These are phyloP conservation scores for Tupaia tana DNA, from an alignment of 2,113 vertebrate genomes.

Conservation along the genomic window DNA sequence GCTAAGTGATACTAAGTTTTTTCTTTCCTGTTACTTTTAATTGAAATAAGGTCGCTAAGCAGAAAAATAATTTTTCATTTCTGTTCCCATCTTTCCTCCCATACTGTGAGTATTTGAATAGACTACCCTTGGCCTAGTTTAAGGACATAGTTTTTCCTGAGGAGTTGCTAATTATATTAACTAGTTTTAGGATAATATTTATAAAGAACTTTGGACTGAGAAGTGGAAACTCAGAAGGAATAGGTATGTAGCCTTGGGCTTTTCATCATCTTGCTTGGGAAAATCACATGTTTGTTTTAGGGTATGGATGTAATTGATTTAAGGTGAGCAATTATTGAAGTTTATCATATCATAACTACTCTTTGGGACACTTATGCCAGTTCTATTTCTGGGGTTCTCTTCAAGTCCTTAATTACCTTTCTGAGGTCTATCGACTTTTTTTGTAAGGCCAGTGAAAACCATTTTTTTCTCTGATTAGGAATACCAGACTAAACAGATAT, in stretches of 20 bases:
- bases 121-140: neutral
- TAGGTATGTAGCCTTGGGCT: neutral
- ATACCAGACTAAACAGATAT: neutral
- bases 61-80: conserved; percentile 40
- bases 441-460: neutral
- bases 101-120: conserved; percentile 40
- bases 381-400: neutral
- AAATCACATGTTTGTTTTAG: neutral
- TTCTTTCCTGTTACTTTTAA: conserved; percentile 38
- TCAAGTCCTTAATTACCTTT: conserved; percentile 12
- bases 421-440: neutral
- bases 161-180: conserved; percentile 33
- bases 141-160: conserved; percentile 48
- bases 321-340: neutral
- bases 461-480: conserved; percentile 7
- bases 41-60: neutral
- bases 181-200: conserved; percentile 51
- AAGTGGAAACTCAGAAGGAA: neutral
- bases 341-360: neutral
- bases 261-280: conserved; percentile 39
- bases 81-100: neutral
- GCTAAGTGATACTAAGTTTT: neutral
- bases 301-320: neutral
- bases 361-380: neutral
- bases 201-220: neutral